Conservation (phyloP, 1,140 invertebrate genomes). For the Heliconius nattereri region DNA sequence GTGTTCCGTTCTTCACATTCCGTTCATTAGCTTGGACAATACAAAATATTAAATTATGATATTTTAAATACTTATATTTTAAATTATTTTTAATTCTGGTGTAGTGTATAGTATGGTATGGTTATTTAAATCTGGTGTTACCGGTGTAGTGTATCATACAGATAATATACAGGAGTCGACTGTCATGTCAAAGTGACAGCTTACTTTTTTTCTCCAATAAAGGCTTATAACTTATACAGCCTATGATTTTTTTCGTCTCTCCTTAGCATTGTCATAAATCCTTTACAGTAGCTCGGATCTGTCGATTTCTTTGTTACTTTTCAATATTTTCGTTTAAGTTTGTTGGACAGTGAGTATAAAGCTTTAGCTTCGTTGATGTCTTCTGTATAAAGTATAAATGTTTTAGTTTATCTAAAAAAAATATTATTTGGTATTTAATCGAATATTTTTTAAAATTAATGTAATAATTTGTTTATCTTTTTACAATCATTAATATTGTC, state of each 20-base stretch:
- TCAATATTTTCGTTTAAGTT: slow-evolving; percentile 38
- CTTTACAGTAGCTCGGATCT: slow-evolving; percentile 58
- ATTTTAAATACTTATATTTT: no score
- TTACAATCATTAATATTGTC: no score
- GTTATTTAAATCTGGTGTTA: no score
- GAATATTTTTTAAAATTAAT: no score
- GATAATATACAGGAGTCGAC: slow-evolving; percentile 16
- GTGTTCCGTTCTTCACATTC: no score
- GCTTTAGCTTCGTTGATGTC: slow-evolving; percentile 3
- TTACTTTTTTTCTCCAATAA: slow-evolving; percentile 38
- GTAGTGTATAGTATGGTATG: no score
- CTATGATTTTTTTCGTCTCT: slow-evolving; percentile 46
- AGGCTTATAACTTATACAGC: slow-evolving; percentile 51
- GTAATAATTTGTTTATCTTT: no score
- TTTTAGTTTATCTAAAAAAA: background rate
- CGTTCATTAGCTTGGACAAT: no score
- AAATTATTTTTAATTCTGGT: no score
- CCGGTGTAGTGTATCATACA: background rate
- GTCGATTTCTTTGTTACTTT: slow-evolving; percentile 43
- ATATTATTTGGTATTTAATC: no score
- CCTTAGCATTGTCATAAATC: slow-evolving; percentile 63
- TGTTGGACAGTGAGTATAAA: slow-evolving; percentile 29
- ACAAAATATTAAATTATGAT: no score
- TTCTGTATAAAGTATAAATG: background rate
- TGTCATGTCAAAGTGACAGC: slow-evolving; percentile 25